Base-by-base conservation (phyloP, 2,888 invertebrate genomes). In the Scotopteryx bipunctaria region DNA sequence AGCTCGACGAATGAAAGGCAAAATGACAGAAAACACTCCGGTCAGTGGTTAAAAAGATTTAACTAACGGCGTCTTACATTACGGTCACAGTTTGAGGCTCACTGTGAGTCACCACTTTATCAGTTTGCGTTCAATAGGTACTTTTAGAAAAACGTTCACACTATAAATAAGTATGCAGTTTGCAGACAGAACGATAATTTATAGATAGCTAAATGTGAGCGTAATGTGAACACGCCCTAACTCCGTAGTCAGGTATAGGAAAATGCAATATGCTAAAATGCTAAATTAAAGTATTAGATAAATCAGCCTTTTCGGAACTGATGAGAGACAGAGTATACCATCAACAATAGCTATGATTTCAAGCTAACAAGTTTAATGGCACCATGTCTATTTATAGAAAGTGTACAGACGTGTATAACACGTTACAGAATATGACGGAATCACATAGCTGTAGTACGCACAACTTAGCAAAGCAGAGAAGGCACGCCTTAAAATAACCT, bases 11-110 rank as follows among this genome's bases (percentile, higher is more conserved):
- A 38, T 44, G 46, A 4, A 45, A 40, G 16, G 50, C 55, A 57
- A 61, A 59, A 57, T 54, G 59, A 59, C 56, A 55, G n/a, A 37
- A 49, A 55, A 52, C 32, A 21, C 8, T 42, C 41, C 21, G 41
- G 15, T 41, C 17, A 40, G 27, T 17, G 17, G 17, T 13, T 13
- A 17, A 17, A 31, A 31, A 8, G 0, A 29, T 13, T 29, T 29
- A 4, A 27, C 27, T 27, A n/a, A n/a, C n/a, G n/a, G n/a, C n/a
- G n/a, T n/a, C n/a, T n/a, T n/a, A n/a, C n/a, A n/a, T n/a, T n/a
- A n/a, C n/a, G n/a, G n/a, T n/a, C n/a, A n/a, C n/a, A n/a, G n/a
- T n/a, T n/a, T n/a, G n/a, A n/a, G n/a, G n/a, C n/a, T n/a, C n/a
- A n/a, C n/a, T n/a, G n/a, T n/a, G n/a, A n/a, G n/a, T n/a, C n/a